A percentile compares a stretch with the other conserved stretches of the same genome.
These are phyloP conservation scores for Amblyjoppa proteus DNA, from an alignment of 2,888 invertebrate species.

Conservation along the genomic window DNA sequence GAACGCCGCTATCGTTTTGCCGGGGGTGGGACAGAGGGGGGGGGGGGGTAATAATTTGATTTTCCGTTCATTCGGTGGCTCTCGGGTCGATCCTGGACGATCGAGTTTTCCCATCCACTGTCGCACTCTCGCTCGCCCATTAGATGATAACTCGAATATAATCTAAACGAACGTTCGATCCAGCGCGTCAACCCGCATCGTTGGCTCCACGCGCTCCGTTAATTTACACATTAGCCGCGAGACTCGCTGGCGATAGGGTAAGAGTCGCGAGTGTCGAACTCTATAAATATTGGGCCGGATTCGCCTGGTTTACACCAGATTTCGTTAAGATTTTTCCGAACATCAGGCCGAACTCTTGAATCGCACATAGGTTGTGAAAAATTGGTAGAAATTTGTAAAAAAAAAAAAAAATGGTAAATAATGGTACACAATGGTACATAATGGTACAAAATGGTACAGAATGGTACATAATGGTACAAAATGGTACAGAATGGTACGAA, in stretches of 20 bases:
- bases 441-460: too few relatives aligned
- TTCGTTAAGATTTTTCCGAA: background rate
- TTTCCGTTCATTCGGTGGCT: constrained; percentile 72
- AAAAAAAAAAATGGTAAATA: too few relatives aligned
- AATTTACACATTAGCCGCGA: constrained; percentile 52
- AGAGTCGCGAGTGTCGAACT: too few relatives aligned
- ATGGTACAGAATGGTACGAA: too few relatives aligned
- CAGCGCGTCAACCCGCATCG: constrained; percentile 57
- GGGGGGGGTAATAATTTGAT: constrained; percentile 79
- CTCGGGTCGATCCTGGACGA: constrained; percentile 48
- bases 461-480: too few relatives aligned
- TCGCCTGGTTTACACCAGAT: too few relatives aligned
- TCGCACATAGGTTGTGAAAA: background rate
- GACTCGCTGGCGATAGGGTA: background rate
- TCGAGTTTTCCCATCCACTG: constrained; percentile 26
- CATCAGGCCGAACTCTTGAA: background rate
- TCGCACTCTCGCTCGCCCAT: constrained; percentile 47
- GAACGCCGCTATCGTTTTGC: constrained; percentile 79
- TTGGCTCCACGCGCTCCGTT: constrained; percentile 29
- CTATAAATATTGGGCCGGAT: too few relatives aligned
- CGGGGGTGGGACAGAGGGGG: background rate
- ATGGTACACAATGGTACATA: too few relatives aligned
- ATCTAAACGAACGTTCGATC: constrained; percentile 58
- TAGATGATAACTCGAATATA: constrained; percentile 63
- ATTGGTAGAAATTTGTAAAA: background rate